These are phyloP conservation scores for Psix sp. DNA, from an alignment of 1,140 invertebrate genomes.

Conservation along the genomic window DNA sequence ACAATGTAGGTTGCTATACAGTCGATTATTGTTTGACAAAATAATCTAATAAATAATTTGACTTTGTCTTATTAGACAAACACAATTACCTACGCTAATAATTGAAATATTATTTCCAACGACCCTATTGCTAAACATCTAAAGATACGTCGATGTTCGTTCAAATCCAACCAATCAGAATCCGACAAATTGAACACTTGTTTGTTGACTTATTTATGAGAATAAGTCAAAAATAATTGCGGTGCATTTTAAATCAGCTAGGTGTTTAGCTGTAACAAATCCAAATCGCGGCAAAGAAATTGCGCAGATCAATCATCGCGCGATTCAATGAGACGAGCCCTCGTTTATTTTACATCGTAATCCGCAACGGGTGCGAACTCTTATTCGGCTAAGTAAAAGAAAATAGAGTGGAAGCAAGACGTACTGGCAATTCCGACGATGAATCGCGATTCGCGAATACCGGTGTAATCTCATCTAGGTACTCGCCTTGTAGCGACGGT, in stretches of 20 bases:
- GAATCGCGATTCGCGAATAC: slow-evolving; percentile 66
- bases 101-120: background rate
- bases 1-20: too few relatives aligned
- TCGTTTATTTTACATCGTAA: slow-evolving; percentile 57
- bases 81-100: slow-evolving; percentile 23
- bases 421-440: slow-evolving; percentile 62
- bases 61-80: slow-evolving; percentile 16
- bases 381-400: slow-evolving; percentile 51
- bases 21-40: too few relatives aligned
- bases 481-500: slow-evolving; percentile 72
- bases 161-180: too few relatives aligned
- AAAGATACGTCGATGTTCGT: too few relatives aligned
- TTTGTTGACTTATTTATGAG: too few relatives aligned
- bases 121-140: background rate
- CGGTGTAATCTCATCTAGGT: slow-evolving; percentile 75
- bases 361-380: slow-evolving; percentile 52
- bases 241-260: too few relatives aligned
- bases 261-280: too few relatives aligned
- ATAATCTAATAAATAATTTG: too few relatives aligned
- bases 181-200: too few relatives aligned
- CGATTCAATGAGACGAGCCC: slow-evolving; percentile 38
- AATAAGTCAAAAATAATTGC: too few relatives aligned
- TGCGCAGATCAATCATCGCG: slow-evolving; percentile 34
- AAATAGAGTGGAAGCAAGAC: slow-evolving; percentile 7
- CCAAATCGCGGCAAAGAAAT: slow-evolving; percentile 15